Base-by-base conservation (phyloP, 1,140 invertebrate genomes). In the Ephestia elutella region DNA sequence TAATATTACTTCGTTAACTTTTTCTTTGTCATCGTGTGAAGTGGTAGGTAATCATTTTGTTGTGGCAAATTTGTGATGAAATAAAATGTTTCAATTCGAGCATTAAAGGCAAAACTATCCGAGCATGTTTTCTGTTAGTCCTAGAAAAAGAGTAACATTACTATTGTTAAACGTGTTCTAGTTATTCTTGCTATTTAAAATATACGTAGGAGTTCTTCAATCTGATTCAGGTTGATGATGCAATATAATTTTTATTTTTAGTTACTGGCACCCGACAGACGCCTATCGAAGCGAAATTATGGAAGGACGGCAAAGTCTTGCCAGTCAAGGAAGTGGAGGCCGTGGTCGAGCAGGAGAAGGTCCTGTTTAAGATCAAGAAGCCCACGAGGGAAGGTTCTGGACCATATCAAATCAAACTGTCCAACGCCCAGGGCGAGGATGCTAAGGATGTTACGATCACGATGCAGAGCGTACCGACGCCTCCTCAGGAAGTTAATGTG, bases 311-410 rank as follows among this genome's bases (percentile, higher is more conserved):
- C 3, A 96, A 97, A 88, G 89, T 93, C 0, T 78, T 98, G 56
- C 93, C 94, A 13, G 83, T 94, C 1, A 97, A 97, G 78, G 96
- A 98, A 66, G 93, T 97, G 13, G 97, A 98, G 79, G 92, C 95
- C n/a, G 90, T 95, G 15, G 93, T 98, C 5, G 92, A 93, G n/a
- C 95, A 97, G 67, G 96, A 97, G 62, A 96, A 97, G 81, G 91
- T 97, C 19, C 92, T 93, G 0, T 96, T 95, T 78, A 98, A 96
- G 82, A 92, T 97, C 66, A 97, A 97, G 74, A 98, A 97, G 85
- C 96, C 96, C 1, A 90, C 92, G 0, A 90, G 96, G 50, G 94
- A 95, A 54, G 91, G 92, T 61, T 93, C 94, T 49, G 96, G 96
- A 13, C 92, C 92, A 72, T 98, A 97, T 80, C 93, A 96, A 86